Base-by-base conservation (phyloP, 1,140 invertebrate genomes). In the Linepithema humile region DNA sequence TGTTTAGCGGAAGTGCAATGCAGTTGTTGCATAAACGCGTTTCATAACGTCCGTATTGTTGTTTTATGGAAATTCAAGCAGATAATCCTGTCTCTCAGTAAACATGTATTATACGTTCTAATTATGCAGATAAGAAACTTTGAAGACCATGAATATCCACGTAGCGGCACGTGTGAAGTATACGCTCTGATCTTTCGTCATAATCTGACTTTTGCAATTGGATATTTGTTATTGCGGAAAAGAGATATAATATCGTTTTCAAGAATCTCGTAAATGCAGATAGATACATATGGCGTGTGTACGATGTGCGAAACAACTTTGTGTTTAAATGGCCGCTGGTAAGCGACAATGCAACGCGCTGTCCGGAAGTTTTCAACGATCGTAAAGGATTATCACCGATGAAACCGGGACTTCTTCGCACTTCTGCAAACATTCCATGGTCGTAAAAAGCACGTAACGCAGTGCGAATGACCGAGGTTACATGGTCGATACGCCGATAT, bases 121-220 rank as follows among this genome's bases (percentile, higher is more conserved):
- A 77, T 67, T 77, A 77, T 50, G 17, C 17, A 17, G 43, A 55
- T 65, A 77, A 77, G 32, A 77, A 65, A 65, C 60, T 77, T 77
- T 12, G n/a, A 38, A 35, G 15, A 38, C 40, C 9, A 38, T 32
- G 32, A 77, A 67, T 77, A 77, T n/a, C 9, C 20, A 20, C 60
- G 10, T 40, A 40, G 17, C 10, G 3, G 10, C 15, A 53, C n/a
- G 35, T 38, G 17, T 2, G 26, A 23, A 38, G 40, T 64, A 23
- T n/a, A 3, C 35, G 48, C 29, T 65, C 29, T 23, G n/a, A 7
- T 35, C 9, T 0, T 2, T 65, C 1, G 17, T 15, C 1, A 17
- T 17, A n/a, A 20, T 9, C 15, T n/a, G 40, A 77, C n/a, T 77
- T 48, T 77, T 15, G 43, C 9, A 2, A 10, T 26, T n/a, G 23